Conservation (phyloP, 1,140 invertebrate species). For the Zaprionus nigranus region DNA sequence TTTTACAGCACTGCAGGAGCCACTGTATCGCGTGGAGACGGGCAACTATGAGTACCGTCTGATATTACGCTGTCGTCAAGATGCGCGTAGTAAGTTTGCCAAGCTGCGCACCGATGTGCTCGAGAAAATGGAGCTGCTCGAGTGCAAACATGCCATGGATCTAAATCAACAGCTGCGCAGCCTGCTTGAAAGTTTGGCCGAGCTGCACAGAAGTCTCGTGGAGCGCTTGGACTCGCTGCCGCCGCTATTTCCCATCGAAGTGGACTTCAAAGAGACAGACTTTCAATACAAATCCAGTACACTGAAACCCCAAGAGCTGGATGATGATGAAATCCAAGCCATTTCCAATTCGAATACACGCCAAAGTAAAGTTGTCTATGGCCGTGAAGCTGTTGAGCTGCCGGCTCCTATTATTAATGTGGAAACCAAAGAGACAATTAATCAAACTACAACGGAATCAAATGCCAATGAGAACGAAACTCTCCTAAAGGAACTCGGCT, state of each 20-base stretch:
- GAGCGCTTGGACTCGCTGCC: slow-evolving; percentile 89
- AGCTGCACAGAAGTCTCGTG: slow-evolving; percentile 88
- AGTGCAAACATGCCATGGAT: slow-evolving; percentile 98
- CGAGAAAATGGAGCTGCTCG: slow-evolving; percentile 97
- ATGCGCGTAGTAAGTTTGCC: slow-evolving; percentile 95
- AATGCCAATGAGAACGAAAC: slow-evolving; percentile 58
- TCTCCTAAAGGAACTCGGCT: slow-evolving; percentile 73
- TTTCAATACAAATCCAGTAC: slow-evolving; percentile 93
- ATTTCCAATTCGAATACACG: slow-evolving; percentile 32
- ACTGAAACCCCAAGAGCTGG: slow-evolving; percentile 85
- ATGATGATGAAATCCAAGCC: slow-evolving; percentile 85
- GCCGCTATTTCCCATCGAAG: slow-evolving; percentile 97
- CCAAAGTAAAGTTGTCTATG: slow-evolving; percentile 62
- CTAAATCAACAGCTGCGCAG: slow-evolving; percentile 93
- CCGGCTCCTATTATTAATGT: slow-evolving; percentile 74
- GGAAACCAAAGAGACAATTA: slow-evolving; percentile 32
- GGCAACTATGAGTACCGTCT: slow-evolving; percentile 99
- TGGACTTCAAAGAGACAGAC: slow-evolving; percentile 95
- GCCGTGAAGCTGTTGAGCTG: slow-evolving; percentile 70
- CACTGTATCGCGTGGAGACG: slow-evolving; percentile 98
- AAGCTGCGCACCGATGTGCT: slow-evolving; percentile 96
- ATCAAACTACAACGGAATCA: not conserved
- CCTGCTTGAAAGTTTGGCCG: slow-evolving; percentile 91
- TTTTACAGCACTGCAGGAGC: slow-evolving; percentile 97
- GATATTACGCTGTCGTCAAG: slow-evolving; percentile 96